Evolutionary conservation across 2,113 vertebrate genomes (phyloP), one percentile per base, ranked within the genome.

Genomic region (Gorilla gorilla): DNA sequence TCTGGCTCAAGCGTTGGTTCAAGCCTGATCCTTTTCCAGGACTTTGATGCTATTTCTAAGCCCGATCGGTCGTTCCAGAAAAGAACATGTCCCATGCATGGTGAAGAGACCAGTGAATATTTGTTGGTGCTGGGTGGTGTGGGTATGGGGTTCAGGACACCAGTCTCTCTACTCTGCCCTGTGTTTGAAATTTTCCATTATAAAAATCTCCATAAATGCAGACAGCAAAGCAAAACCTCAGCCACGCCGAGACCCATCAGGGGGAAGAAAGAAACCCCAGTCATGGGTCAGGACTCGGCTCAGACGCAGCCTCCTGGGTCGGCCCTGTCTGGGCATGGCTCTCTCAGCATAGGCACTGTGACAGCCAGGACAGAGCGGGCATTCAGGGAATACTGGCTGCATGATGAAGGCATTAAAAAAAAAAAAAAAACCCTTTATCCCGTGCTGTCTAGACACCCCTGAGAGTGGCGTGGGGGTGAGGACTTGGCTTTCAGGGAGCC

Each of bases 301-400:
- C 50, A 25, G 92, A 93, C 57, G 2, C 0, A 2, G 76, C 73
- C 91, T 73, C 91, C 48, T 2, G 76, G 68, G 88, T 27, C 1
- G 20, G 82, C 30, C 55, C 76, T 52, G 78, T 78, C 94, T 91
- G 89, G 92, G 72, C 27, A 82, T 55, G 82, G 48, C n/a, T 48
- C 66, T 55, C 66, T 52, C n/a, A 0, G 79, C 1, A 0, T 0
- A 12, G 88, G 80, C 80, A 55, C 72, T 1, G 0, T 13, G 89
- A 86, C 78, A 40, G 79, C 89, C 38, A 6, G 70, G 93, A 97
- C 96, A 96, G 88, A 93, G 95, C 18, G 3, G n/a, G 94, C 96
- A 96, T 98, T 98, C 97, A 96, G 93, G 32, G 66, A 70, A 50
- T 13, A 61, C 35, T 9, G 61, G 80, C 90, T 61, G 55, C 32